Conservation (phyloP, 2,888 invertebrate genomes). For the Diarsia dahlii region DNA sequence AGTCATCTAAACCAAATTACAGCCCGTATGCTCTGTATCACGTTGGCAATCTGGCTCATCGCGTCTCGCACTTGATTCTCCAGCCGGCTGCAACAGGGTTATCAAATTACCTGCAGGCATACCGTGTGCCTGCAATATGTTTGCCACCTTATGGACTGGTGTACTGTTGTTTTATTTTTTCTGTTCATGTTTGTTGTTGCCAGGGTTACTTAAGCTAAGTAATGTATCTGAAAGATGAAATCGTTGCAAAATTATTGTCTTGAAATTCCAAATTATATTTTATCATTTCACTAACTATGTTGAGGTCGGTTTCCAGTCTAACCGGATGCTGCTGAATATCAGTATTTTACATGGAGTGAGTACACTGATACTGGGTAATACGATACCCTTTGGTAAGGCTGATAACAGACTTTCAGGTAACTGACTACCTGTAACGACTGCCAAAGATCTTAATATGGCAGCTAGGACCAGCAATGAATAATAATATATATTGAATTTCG, state of each 20-base stretch:
- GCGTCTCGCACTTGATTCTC: conserved; percentile 33
- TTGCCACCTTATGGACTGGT: not conserved
- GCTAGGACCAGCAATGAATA: too few relatives aligned
- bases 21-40: conserved; percentile 22
- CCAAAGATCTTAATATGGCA: too few relatives aligned
- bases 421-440: too few relatives aligned
- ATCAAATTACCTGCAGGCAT: conserved; percentile 56
- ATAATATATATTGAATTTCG: too few relatives aligned
- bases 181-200: not conserved
- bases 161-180: not conserved
- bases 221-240: not conserved
- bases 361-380: too few relatives aligned
- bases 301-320: too few relatives aligned
- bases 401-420: too few relatives aligned
- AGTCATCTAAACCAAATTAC: conserved; percentile 25
- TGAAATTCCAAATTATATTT: too few relatives aligned
- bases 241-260: not conserved
- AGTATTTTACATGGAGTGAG: too few relatives aligned
- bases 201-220: not conserved
- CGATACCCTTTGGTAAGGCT: too few relatives aligned
- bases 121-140: conserved; percentile 5
- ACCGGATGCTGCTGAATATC: too few relatives aligned
- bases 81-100: conserved; percentile 27
- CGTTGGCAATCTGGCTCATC: conserved; percentile 47
- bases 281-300: too few relatives aligned